These are phyloP conservation scores for Paramormyrops kingsleyae DNA, from an alignment of 2,113 vertebrate species.

Conservation along the genomic window DNA sequence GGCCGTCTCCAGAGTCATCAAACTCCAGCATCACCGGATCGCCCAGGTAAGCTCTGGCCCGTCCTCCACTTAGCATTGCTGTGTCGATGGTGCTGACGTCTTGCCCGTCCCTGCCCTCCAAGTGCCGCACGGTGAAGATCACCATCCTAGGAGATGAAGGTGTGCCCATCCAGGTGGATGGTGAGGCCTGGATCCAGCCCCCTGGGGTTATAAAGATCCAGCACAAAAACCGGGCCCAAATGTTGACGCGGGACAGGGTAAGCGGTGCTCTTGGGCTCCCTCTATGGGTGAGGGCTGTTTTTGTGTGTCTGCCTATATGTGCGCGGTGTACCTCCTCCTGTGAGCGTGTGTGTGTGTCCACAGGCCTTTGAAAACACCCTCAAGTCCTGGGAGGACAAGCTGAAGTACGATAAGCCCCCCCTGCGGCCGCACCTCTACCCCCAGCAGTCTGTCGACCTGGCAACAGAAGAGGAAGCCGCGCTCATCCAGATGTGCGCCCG, in stretches of 20 bases:
- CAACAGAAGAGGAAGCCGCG: conserved; percentile 78
- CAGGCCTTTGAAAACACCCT: conserved; percentile 95
- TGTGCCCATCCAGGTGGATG: conserved; percentile 92
- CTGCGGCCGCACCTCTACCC: conserved; percentile 82
- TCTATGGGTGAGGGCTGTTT: neutral
- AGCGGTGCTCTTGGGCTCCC: conserved; percentile 34
- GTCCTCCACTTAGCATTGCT: too few relatives aligned
- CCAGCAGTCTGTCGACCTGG: conserved; percentile 83
- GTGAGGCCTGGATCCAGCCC: conserved; percentile 96
- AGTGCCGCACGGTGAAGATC: conserved; percentile 95
- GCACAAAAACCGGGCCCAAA: conserved; percentile 96
- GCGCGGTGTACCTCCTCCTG: neutral
- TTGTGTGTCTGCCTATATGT: neutral
- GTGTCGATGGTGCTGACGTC: too few relatives aligned
- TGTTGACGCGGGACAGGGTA: conserved; percentile 94
- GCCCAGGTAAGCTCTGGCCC: conserved; percentile 72
- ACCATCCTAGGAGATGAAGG: conserved; percentile 96
- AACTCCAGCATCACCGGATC: conserved; percentile 92
- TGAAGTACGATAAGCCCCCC: conserved; percentile 86
- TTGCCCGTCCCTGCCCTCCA: neutral
- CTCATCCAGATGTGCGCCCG: conserved; percentile 84
- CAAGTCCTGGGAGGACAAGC: conserved; percentile 97
- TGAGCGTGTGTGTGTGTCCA: neutral
- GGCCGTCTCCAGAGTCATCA: conserved; percentile 95
- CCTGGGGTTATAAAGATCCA: conserved; percentile 94